A percentile compares a stretch with the other conserved stretches of the same genome.
These are phyloP conservation scores for Fringilla coelebs DNA, from an alignment of 2,797 vertebrate species.

Conservation along the genomic window DNA sequence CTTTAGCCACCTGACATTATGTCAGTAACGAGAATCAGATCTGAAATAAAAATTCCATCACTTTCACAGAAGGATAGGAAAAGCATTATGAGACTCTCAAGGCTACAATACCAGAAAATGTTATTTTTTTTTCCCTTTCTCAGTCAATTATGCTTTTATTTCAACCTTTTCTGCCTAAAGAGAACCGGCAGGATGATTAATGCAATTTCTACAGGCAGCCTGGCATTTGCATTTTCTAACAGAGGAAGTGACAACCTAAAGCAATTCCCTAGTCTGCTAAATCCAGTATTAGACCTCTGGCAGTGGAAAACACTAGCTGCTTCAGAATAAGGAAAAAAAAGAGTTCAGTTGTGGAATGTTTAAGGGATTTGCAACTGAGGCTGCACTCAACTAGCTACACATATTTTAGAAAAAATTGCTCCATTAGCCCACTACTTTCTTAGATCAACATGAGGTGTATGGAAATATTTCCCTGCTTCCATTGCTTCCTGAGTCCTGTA, in stretches of 20 bases:
- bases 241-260: not conserved
- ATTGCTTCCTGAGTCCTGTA: not conserved
- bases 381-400: not conserved
- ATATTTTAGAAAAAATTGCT: not conserved
- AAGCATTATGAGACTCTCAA: not conserved
- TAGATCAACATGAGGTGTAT: not conserved
- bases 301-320: not conserved
- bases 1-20: constrained; percentile 24
- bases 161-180: not conserved
- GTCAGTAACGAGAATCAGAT: constrained; percentile 29
- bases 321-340: not conserved
- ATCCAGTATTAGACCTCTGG: not conserved
- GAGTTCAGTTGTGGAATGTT: not conserved
- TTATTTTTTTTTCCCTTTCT: constrained; percentile 15
- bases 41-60: constrained; percentile 30
- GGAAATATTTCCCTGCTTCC: not conserved
- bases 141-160: not conserved
- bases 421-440: not conserved
- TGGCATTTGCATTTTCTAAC: not conserved
- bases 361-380: not conserved
- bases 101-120: not conserved
- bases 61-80: not conserved
- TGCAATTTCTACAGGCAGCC: not conserved
- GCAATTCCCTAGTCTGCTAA: not conserved
- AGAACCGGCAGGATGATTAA: not conserved